Evolutionary conservation across 2,113 vertebrate species (phyloP).

Genomic region (Takifugu flavidus): DNA sequence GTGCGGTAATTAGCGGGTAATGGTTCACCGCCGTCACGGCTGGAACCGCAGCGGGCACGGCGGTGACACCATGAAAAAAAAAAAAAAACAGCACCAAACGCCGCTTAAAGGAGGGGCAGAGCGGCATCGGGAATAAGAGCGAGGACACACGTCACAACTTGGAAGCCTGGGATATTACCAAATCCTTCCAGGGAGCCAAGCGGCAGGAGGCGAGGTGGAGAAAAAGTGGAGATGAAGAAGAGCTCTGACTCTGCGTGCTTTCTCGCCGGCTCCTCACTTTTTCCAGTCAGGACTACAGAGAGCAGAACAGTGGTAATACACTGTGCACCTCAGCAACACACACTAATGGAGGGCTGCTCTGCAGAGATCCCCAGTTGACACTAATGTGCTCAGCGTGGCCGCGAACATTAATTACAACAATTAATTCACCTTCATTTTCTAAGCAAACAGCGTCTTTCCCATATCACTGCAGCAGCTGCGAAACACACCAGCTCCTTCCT

Average conservation of each 20-base stretch:
- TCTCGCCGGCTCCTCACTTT: slow-evolving; percentile 23
- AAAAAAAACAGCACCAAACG: slow-evolving; percentile 58
- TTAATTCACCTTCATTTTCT: slow-evolving; percentile 61
- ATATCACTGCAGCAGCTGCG: slow-evolving; percentile 48
- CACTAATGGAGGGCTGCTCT: slow-evolving; percentile 38
- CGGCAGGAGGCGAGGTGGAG: slow-evolving; percentile 36
- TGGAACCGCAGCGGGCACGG: slow-evolving; percentile 67
- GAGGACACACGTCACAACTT: slow-evolving; percentile 64
- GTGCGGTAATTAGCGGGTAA: slow-evolving; percentile 72
- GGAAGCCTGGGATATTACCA: slow-evolving; percentile 67
- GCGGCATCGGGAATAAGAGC: slow-evolving; percentile 25
- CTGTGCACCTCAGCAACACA: slow-evolving; percentile 8
- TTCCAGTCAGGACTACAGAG: slow-evolving; percentile 35
- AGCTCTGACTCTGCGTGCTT: slow-evolving; percentile 22
- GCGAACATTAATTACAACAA: slow-evolving; percentile 53
- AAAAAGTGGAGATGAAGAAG: slow-evolving; percentile 29
- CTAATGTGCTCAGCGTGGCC: slow-evolving; percentile 37
- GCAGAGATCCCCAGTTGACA: slow-evolving; percentile 30
- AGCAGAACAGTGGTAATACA: slow-evolving; percentile 25
- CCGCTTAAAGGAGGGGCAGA: slow-evolving; percentile 41
- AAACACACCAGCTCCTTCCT: slow-evolving; percentile 64
- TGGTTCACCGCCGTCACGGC: slow-evolving; percentile 69
- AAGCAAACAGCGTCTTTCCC: slow-evolving; percentile 55
- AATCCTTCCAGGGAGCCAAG: slow-evolving; percentile 61
- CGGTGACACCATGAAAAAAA: slow-evolving; percentile 61